Conservation (phyloP, 2,888 invertebrate genomes). For the Cheilosia scutellata region DNA sequence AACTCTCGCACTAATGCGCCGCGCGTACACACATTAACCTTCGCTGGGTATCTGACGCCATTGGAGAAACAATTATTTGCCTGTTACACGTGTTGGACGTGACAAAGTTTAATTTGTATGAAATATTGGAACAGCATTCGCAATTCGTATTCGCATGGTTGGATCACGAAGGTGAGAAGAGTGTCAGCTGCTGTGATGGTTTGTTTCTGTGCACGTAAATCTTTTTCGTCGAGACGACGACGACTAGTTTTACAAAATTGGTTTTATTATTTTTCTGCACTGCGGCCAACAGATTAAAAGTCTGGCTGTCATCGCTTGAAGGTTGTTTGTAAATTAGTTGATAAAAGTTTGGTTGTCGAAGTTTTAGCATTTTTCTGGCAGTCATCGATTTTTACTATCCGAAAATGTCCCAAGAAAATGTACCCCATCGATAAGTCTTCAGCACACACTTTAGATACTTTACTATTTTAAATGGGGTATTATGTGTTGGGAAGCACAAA, state of each 20-base stretch:
- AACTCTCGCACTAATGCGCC: neutral
- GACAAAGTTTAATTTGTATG: conserved; percentile 58
- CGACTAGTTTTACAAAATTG: conserved; percentile 29
- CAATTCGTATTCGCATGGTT: neutral
- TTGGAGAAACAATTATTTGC: conserved; percentile 59
- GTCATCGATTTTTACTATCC: neutral
- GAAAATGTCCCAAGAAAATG: too few relatives aligned
- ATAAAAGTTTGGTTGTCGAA: neutral
- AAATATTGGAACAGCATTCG: conserved; percentile 27
- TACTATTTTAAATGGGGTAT: too few relatives aligned
- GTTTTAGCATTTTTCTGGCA: neutral
- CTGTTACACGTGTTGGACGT: conserved; percentile 69
- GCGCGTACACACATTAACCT: conserved; percentile 50
- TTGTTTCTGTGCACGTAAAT: conserved; percentile 27
- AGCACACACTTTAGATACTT: too few relatives aligned
- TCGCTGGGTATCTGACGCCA: conserved; percentile 18
- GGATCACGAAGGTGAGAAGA: neutral
- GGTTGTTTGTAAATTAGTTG: conserved; percentile 14
- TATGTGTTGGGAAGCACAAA: too few relatives aligned
- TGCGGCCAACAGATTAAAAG: neutral
- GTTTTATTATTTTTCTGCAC: neutral
- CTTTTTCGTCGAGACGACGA: neutral
- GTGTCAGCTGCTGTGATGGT: conserved; percentile 2
- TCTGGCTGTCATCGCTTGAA: neutral
- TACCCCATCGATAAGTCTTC: too few relatives aligned